Base-by-base conservation (phyloP, 2,888 invertebrate species). In the Lochmaea capreae region DNA sequence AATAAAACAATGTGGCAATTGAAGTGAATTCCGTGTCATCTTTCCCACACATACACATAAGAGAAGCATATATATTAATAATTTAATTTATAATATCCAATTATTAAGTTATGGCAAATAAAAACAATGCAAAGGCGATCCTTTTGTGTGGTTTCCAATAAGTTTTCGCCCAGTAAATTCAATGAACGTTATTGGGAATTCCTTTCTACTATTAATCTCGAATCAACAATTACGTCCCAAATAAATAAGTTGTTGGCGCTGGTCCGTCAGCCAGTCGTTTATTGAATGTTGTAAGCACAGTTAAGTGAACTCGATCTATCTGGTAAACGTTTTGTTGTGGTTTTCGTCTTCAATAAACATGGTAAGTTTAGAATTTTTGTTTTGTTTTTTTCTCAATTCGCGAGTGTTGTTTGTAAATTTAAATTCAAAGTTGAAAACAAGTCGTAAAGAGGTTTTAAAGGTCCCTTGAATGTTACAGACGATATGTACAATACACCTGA, bases 261-360 rank as follows among this genome's bases (percentile, higher is more conserved):
- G 2, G 14, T 61, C 39, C 1, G 11, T n/a, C 14, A 39, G 61
- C n/a, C 26, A 61, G 39, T 61, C 39, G 26, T 3, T 12, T 14
- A 2, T 33, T n/a, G 59, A 59, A 58, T 58, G 3, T 26, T 58
- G 10, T 14, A 26, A 6, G 11, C 3, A 22, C 59, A 59, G 59
- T 59, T 61, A 33, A 61, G 61, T 61, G 33, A 61, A 61, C 33
- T 61, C 39, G 9, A 22, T n/a, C 22, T 57, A 22, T n/a, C 11
- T 57, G 1, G 26, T 61, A 2, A 3, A 61, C n/a, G n/a, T 9
- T 61, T 8, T 39, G 61, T 33, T 61, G 14, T 61, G 61, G 26
- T 26, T 39, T 58, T 61, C 12, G 16, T 12, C 6, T n/a, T n/a
- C n/a, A 39, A 33, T 61, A 33, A 54, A 39, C n/a, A 61, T 61